phyloP scores from a whole-genome alignment of 2,797 vertebrate genomes.

The Pseudochirops corinnae region DNA sequence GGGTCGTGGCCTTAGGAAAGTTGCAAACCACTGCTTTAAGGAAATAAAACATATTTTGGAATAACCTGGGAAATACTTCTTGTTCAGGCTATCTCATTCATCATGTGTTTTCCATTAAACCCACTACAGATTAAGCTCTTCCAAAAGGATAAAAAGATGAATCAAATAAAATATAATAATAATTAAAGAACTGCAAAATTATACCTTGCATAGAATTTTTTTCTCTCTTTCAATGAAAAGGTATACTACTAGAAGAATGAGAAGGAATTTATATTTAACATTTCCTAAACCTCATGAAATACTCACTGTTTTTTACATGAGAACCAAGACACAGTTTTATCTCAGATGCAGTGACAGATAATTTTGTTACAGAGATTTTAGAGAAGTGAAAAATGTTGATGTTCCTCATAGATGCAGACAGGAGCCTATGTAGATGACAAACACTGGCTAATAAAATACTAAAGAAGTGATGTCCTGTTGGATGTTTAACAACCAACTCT shows the following conservation, averaged over 20 bases:
- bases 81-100: slow-evolving; percentile 66
- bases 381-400: slow-evolving; percentile 62
- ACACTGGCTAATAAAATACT: slow-evolving; percentile 70
- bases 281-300: slow-evolving; percentile 76
- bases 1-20: too few relatives aligned
- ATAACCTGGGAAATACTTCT: slow-evolving; percentile 74
- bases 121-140: slow-evolving; percentile 63
- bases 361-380: slow-evolving; percentile 77
- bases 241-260: slow-evolving; percentile 59
- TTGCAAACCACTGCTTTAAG: too few relatives aligned
- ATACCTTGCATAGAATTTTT: slow-evolving; percentile 48
- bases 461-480: neutral
- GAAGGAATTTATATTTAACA: slow-evolving; percentile 72
- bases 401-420: slow-evolving; percentile 77
- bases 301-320: slow-evolving; percentile 77
- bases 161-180: slow-evolving; percentile 76
- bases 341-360: slow-evolving; percentile 72
- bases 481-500: neutral
- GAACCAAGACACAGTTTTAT: slow-evolving; percentile 75
- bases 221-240: slow-evolving; percentile 44
- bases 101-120: slow-evolving; percentile 80
- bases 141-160: slow-evolving; percentile 79
- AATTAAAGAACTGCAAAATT: slow-evolving; percentile 81
- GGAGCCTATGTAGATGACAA: slow-evolving; percentile 40
- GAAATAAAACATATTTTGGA: slow-evolving; percentile 51